Conservation (phyloP, 2,888 invertebrate genomes). For the Chironomus riparius region DNA sequence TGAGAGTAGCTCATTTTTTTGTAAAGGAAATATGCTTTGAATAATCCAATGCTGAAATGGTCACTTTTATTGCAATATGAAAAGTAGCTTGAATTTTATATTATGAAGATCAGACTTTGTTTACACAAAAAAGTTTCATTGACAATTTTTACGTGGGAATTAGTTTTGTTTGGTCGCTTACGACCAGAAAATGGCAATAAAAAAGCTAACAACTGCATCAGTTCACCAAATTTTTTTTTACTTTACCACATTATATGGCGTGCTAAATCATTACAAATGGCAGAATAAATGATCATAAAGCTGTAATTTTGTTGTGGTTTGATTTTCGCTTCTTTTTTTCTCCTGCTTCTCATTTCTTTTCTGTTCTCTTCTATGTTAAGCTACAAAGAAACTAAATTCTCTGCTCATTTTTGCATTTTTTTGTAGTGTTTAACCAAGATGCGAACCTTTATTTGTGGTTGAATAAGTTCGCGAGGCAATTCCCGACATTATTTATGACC, state of each 20-base stretch:
- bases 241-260: not conserved
- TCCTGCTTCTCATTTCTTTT: too few relatives aligned
- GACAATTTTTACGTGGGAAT: not conserved
- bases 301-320: not conserved
- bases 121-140: not conserved
- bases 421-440: not conserved
- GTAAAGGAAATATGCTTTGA: too few relatives aligned
- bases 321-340: not conserved
- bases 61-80: too few relatives aligned
- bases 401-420: not conserved
- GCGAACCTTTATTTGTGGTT: not conserved
- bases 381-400: not conserved
- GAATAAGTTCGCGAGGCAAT: too few relatives aligned
- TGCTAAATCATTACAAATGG: conserved; percentile 8
- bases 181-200: not conserved
- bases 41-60: too few relatives aligned
- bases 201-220: not conserved
- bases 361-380: not conserved
- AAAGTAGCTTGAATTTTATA: too few relatives aligned
- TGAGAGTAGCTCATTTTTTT: too few relatives aligned
- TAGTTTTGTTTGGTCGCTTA: not conserved
- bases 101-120: too few relatives aligned
- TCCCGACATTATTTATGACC: not conserved
- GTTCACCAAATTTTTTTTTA: not conserved
- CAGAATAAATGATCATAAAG: conserved; percentile 6